Evolutionary conservation across 2,797 vertebrate species (phyloP), one percentile per base, ranked within the genome.

Genomic region (Xenentodon cancila): DNA sequence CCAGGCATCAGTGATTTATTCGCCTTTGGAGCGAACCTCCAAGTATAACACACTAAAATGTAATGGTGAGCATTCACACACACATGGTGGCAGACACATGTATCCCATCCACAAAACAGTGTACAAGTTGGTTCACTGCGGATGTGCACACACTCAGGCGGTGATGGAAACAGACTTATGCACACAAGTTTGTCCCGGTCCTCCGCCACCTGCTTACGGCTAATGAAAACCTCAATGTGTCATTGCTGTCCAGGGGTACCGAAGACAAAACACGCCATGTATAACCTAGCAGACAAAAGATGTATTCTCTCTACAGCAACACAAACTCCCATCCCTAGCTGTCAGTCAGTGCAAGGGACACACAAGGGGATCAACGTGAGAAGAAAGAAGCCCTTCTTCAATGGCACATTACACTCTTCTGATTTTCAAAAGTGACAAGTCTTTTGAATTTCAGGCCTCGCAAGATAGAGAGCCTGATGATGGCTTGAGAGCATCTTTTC

Each of bases 141-240:
- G 68, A 71, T 64, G 58, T 46, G 27, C 45, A 57, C 16, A 45
- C 76, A 53, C 77, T 52, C 57, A 73, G 68, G 45, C 75, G 67
- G 45, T 61, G 72, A 51, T 27, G 49, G 71, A 72, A 67, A 59
- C 64, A 73, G 68, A 79, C 57, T 69, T n/a, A 47, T 48, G 61
- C 27, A 34, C 71, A 56, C 72, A 53, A 72, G 74, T 78, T 65
- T 49, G 45, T 70, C 85, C 85, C 92, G 91, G 74, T 70, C 75
- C 50, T 66, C 58, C 53, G 4, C 80, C 91, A 95, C 93, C 94
- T 95, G 94, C 91, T 94, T 96, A 94, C 91, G 91, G 92, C 94
- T 95, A 96, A 96, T 94, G 93, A 95, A 96, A 96, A 95, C 91
- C 92, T 95, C 94, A 95, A 94, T 94, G 93, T 96, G 95, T 95